phyloP scores from a whole-genome alignment of 2,888 invertebrate species.

The Oscheius myriophilus region DNA sequence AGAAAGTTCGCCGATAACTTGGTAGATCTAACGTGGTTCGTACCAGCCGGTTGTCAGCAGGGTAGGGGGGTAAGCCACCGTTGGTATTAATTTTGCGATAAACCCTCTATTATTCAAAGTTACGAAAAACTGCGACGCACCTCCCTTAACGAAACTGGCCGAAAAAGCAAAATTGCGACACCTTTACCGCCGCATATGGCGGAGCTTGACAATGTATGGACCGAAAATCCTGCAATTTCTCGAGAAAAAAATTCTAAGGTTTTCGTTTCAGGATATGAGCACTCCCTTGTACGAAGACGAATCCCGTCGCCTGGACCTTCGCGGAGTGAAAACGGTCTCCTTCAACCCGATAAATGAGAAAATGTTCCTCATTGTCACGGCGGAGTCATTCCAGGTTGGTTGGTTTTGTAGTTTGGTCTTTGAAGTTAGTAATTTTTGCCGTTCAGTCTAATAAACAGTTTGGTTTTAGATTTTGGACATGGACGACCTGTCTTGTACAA shows the following conservation, averaged over 20 bases:
- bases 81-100: too few relatives aligned
- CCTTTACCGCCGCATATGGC: too few relatives aligned
- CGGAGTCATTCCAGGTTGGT: slow-evolving; percentile 93
- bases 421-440: neutral
- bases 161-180: too few relatives aligned
- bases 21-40: too few relatives aligned
- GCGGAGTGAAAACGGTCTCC: slow-evolving; percentile 76
- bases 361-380: slow-evolving; percentile 94
- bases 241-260: neutral
- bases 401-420: slow-evolving; percentile 2
- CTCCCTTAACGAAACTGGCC: too few relatives aligned
- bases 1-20: too few relatives aligned
- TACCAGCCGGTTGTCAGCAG: too few relatives aligned
- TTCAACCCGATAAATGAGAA: slow-evolving; percentile 81
- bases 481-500: slow-evolving; percentile 81
- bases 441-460: neutral
- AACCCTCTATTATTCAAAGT: too few relatives aligned
- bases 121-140: too few relatives aligned
- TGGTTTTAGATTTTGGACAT: slow-evolving; percentile 79
- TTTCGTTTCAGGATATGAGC: slow-evolving; percentile 41
- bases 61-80: too few relatives aligned
- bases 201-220: too few relatives aligned
- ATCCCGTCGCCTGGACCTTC: slow-evolving; percentile 92
- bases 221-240: too few relatives aligned
- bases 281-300: slow-evolving; percentile 85